Percentiles rank a stretch among this genome's conserved stretches.
Conservation (phyloP, 2,888 invertebrate species). For the Xanthostigma xanthostigma region DNA sequence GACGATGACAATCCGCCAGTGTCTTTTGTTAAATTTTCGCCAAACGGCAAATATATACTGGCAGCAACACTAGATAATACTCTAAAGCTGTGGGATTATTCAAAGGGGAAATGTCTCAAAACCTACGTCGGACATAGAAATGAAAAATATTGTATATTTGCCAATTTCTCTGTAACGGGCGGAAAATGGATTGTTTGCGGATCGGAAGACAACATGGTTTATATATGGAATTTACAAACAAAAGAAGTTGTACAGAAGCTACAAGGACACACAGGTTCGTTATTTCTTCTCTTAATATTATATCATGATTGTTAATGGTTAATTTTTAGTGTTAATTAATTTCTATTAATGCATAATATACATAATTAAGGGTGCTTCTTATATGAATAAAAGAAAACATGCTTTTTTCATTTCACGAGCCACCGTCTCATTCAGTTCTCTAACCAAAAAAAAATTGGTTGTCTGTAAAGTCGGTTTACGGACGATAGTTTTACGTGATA, state of each 20-base stretch:
- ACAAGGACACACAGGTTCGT: slow-evolving; percentile 84
- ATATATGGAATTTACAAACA: slow-evolving; percentile 99
- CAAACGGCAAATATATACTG: slow-evolving; percentile 97
- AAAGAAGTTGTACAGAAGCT: slow-evolving; percentile 98
- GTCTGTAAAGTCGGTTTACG: too few relatives aligned
- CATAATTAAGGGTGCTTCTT: too few relatives aligned
- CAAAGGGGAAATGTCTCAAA: slow-evolving; percentile 95
- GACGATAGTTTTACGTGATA: too few relatives aligned
- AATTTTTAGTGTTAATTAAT: too few relatives aligned
- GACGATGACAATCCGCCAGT: slow-evolving; percentile 99
- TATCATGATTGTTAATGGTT: too few relatives aligned
- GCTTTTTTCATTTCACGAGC: too few relatives aligned
- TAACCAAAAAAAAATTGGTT: too few relatives aligned
- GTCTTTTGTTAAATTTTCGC: slow-evolving; percentile 98
- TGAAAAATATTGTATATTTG: slow-evolving; percentile 99
- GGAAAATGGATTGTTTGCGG: slow-evolving; percentile 99
- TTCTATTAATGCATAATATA: too few relatives aligned
- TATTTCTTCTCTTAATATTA: slow-evolving; percentile 1
- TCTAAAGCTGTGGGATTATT: slow-evolving; percentile 97
- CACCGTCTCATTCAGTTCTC: too few relatives aligned
- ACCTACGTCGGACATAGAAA: slow-evolving; percentile 97
- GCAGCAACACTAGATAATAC: slow-evolving; percentile 98
- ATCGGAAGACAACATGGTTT: slow-evolving; percentile 98
- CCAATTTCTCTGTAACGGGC: slow-evolving; percentile 98
- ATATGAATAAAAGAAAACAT: too few relatives aligned